Conservation (phyloP, 2,888 invertebrate species). For the Lobophora halterata region DNA sequence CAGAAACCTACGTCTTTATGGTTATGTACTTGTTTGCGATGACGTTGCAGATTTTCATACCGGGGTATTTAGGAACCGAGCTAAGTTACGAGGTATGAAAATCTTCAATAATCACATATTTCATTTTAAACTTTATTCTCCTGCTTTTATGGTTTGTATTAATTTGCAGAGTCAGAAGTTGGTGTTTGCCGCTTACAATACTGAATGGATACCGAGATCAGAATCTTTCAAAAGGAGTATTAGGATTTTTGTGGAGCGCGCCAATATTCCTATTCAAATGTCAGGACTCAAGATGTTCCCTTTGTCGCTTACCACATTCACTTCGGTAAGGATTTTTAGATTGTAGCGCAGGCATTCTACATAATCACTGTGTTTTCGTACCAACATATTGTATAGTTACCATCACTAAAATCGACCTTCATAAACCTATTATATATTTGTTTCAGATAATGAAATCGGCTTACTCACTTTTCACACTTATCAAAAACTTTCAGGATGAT, state of each 20-base stretch:
- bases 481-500: slow-evolving; percentile 46
- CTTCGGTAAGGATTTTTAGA: slow-evolving; percentile 35
- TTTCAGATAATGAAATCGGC: slow-evolving; percentile 66
- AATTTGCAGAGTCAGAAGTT: slow-evolving; percentile 49
- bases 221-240: slow-evolving; percentile 50
- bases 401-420: too few relatives aligned
- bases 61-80: slow-evolving; percentile 52
- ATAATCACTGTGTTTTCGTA: not conserved
- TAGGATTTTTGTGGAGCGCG: slow-evolving; percentile 47
- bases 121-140: slow-evolving; percentile 9
- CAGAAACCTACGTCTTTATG: slow-evolving; percentile 42
- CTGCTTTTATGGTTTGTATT: slow-evolving; percentile 14
- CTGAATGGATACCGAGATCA: slow-evolving; percentile 55
- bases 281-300: slow-evolving; percentile 55
- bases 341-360: not conserved
- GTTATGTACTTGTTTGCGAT: slow-evolving; percentile 45
- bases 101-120: not conserved
- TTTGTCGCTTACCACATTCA: slow-evolving; percentile 53
- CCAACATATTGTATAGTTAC: too few relatives aligned
- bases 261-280: slow-evolving; percentile 47
- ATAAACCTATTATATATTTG: slow-evolving; percentile 10
- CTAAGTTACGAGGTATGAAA: slow-evolving; percentile 45
- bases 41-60: slow-evolving; percentile 51
- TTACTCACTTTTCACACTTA: slow-evolving; percentile 61
- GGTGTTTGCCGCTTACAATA: slow-evolving; percentile 50